Conservation (phyloP, 2,888 invertebrate species). For the Germaria angustata region DNA sequence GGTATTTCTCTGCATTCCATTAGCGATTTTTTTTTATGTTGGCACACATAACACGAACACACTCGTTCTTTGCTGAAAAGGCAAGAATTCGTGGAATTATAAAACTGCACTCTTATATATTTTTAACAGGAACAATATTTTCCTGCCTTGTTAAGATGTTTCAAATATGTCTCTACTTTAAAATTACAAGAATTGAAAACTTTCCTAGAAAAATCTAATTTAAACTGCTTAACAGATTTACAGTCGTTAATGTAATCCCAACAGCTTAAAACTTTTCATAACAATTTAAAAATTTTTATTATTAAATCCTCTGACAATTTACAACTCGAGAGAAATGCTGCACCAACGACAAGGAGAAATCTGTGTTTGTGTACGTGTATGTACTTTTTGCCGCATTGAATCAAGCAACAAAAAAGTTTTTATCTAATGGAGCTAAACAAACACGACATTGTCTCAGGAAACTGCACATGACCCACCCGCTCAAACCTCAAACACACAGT, state of each 20-base stretch:
- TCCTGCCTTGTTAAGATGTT: too few relatives aligned
- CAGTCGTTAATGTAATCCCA: slow-evolving; percentile 22
- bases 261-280: slow-evolving; percentile 11
- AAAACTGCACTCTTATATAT: too few relatives aligned
- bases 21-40: too few relatives aligned
- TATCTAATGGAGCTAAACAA: slow-evolving; percentile 36
- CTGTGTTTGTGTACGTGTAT: background rate
- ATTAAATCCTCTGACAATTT: slow-evolving; percentile 20
- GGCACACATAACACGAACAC: too few relatives aligned
- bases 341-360: background rate
- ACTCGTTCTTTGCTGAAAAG: too few relatives aligned
- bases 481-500: background rate
- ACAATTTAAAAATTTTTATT: slow-evolving; percentile 6
- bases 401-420: background rate
- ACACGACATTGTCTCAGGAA: background rate
- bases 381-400: background rate
- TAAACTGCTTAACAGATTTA: background rate
- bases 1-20: too few relatives aligned
- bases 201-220: background rate
- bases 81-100: too few relatives aligned
- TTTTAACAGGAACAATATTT: too few relatives aligned
- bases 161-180: too few relatives aligned
- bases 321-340: background rate
- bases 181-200: too few relatives aligned
- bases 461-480: slow-evolving; percentile 16